These are phyloP conservation scores for Thyatira batis DNA, from an alignment of 2,888 invertebrate genomes.

Conservation along the genomic window DNA sequence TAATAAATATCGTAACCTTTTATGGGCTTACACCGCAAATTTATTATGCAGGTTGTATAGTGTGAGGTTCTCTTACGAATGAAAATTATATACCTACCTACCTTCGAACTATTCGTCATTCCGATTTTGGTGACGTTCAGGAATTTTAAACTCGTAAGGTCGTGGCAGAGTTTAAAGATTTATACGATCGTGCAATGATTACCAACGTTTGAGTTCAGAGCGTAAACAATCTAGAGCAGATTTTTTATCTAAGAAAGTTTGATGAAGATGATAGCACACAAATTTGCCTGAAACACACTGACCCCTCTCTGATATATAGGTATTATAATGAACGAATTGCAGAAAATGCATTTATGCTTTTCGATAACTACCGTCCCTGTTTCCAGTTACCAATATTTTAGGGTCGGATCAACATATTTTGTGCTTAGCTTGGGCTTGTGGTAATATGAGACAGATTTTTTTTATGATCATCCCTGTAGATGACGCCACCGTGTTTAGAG, in stretches of 20 bases:
- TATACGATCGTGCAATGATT: background rate
- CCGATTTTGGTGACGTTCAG: slow-evolving; percentile 9
- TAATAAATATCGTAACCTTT: slow-evolving; percentile 45
- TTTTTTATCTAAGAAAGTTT: background rate
- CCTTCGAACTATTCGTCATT: slow-evolving; percentile 21
- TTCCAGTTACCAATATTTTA: too few relatives aligned
- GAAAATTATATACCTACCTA: slow-evolving; percentile 19
- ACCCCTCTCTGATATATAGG: too few relatives aligned
- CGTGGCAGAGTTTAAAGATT: background rate
- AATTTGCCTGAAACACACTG: background rate
- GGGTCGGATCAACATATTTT: too few relatives aligned
- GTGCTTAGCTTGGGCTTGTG: too few relatives aligned
- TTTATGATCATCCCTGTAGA: too few relatives aligned
- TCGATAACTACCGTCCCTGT: too few relatives aligned
- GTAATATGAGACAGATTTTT: too few relatives aligned
- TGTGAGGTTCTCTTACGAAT: slow-evolving; percentile 21
- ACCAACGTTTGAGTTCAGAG: background rate
- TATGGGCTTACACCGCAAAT: slow-evolving; percentile 33
- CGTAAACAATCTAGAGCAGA: background rate
- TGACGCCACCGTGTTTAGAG: too few relatives aligned
- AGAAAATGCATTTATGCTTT: too few relatives aligned
- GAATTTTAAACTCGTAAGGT: slow-evolving; percentile 4
- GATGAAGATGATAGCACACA: background rate
- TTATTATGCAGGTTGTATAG: slow-evolving; percentile 41
- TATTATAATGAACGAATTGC: too few relatives aligned